Evolutionary conservation across 2,888 invertebrate species (phyloP).

Genomic region (Reticulitermes lucifugus): DNA sequence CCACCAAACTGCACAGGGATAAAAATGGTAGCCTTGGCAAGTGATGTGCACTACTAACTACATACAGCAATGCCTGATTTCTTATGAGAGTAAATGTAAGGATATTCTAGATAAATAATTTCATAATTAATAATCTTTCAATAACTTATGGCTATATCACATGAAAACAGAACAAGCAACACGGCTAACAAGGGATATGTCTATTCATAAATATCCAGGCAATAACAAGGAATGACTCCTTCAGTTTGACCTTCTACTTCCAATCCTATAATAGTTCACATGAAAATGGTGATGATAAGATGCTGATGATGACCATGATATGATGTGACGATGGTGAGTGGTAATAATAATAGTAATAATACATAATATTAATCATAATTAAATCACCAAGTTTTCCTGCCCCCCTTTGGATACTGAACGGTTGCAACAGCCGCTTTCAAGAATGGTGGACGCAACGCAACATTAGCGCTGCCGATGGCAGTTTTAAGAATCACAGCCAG

Average conservation of each 20-base stretch:
- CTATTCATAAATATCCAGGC: conserved; percentile 53
- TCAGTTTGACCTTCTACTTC: conserved; percentile 17
- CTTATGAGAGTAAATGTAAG: conserved; percentile 45
- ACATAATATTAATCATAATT: conserved; percentile 35
- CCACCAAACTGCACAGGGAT: conserved; percentile 19
- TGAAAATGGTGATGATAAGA: neutral
- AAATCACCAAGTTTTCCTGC: conserved; percentile 38
- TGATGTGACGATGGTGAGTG: neutral
- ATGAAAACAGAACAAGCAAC: conserved; percentile 55
- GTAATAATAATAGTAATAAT: conserved; percentile 46
- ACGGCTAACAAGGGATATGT: conserved; percentile 55
- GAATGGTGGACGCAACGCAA: conserved; percentile 45
- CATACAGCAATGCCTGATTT: conserved; percentile 39
- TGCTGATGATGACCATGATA: neutral
- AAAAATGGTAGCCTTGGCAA: conserved; percentile 21
- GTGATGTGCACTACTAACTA: conserved; percentile 33
- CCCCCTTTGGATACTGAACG: conserved; percentile 46
- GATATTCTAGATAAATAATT: conserved; percentile 46
- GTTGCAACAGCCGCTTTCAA: conserved; percentile 44
- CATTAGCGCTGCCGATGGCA: conserved; percentile 54
- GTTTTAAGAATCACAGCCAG: conserved; percentile 57
- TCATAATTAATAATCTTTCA: conserved; percentile 50
- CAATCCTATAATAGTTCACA: conserved; percentile 22
- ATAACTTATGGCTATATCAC: conserved; percentile 56
- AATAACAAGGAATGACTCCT: conserved; percentile 53